A percentile compares a stretch with the other conserved stretches of the same genome.
phyloP scores from a whole-genome alignment of 1,140 invertebrate genomes.

The Bilobella aurantiaca region DNA sequence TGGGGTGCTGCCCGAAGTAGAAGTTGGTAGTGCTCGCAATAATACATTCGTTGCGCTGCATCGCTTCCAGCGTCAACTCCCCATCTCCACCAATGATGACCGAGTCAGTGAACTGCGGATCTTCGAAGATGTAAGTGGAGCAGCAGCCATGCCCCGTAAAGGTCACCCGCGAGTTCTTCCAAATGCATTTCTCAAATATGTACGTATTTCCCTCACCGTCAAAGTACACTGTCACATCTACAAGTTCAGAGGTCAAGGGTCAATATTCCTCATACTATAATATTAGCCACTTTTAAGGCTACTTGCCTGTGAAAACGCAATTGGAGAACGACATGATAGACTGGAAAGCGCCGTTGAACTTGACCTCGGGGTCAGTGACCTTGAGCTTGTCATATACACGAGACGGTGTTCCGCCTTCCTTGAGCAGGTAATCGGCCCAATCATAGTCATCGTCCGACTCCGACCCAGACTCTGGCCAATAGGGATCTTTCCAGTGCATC shows the following conservation, averaged over 20 bases:
- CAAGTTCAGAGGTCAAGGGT: background rate
- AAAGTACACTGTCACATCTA: too few relatives aligned
- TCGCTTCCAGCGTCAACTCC: background rate
- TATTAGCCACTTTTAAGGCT: background rate
- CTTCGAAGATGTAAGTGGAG: background rate
- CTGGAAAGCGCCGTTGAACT: background rate
- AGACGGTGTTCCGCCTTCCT: too few relatives aligned
- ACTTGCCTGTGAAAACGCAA: background rate
- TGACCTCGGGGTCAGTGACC: background rate
- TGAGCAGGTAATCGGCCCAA: too few relatives aligned
- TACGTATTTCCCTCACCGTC: background rate
- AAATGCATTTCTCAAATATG: background rate
- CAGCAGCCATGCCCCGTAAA: background rate
- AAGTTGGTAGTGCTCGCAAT: too few relatives aligned
- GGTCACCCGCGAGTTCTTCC: background rate
- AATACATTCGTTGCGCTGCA: too few relatives aligned
- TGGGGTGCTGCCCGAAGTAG: too few relatives aligned
- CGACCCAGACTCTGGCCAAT: too few relatives aligned
- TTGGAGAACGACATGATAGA: background rate
- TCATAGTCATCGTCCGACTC: too few relatives aligned
- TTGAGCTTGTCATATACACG: too few relatives aligned
- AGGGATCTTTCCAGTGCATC: too few relatives aligned
- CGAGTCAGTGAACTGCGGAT: too few relatives aligned
- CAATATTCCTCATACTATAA: background rate
- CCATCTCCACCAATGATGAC: background rate